Evolutionary conservation across 2,113 vertebrate species (phyloP), one percentile per base, ranked within the genome.

Genomic region (Ammospiza caudacuta): DNA sequence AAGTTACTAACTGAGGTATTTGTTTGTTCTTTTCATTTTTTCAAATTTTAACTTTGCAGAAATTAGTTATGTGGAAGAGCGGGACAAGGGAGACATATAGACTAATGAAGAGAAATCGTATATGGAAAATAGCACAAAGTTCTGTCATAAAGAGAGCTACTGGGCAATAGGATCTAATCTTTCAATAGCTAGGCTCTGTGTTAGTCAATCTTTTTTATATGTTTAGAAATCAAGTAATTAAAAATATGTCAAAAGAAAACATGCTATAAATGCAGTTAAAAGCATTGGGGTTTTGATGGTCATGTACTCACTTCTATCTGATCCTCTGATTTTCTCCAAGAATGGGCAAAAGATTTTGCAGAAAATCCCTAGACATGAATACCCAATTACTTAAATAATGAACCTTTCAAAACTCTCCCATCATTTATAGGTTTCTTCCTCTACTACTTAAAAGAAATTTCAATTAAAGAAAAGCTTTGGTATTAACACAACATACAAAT

Each of bases 1-100:
- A 94, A 89, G 70, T 88, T 80, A 90, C 62, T 96, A 95, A 93
- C 79, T 93, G 79, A 97, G 94, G 94, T 97, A 97, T 88, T 79
- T 95, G 64, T 79, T 95, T 85, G 31, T 91, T 87, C 35, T 84
- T 87, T 82, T 57, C 23, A 20, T 46, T 87, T 74, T 62, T 91
- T 59, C 44, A n/a, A 82, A 37, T 67, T 93, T 91, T 68, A 63
- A 20, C 33, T 66, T 73, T 52, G 11, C 21, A 59, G 5, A 11
- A 75, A 47, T 13, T 21, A 73, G 21, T n/a, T 73, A 31, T 11
- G 10, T 78, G 41, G 47, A 67, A 68, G 27, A 89, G 39, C 33
- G 57, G 75, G 66, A 78, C 7, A 49, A 94, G 73, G 55, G 8
- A 11, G 22, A 23, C 66, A 39, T 49, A 9, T 66, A 87, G 80